Evolutionary conservation across 1,140 invertebrate species (phyloP).

Genomic region (Euglossa dilemma): DNA sequence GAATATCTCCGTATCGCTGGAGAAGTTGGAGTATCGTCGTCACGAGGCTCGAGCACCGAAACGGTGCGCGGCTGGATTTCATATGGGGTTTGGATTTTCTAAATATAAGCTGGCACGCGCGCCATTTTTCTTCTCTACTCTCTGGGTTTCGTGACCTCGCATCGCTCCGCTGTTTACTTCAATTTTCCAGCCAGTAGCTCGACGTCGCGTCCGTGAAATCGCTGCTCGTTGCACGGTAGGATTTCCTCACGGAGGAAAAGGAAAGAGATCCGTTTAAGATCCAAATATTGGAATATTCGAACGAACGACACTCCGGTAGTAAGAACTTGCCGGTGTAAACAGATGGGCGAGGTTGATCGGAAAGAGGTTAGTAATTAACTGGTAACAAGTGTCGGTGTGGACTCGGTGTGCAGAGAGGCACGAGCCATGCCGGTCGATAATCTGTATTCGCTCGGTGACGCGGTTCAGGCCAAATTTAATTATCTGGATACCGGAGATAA

Average conservation of each 20-base stretch:
- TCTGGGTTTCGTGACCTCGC: constrained; percentile 12
- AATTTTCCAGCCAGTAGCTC: background rate
- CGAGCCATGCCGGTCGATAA: constrained; percentile 63
- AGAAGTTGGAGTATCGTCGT: too few species aligned
- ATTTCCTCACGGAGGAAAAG: background rate
- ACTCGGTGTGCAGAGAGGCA: background rate
- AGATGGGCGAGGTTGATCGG: too few species aligned
- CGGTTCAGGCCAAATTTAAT: constrained; percentile 61
- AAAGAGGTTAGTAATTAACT: background rate
- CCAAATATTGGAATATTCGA: too few species aligned
- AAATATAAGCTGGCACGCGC: constrained; percentile 37
- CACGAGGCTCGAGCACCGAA: background rate
- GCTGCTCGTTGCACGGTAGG: background rate
- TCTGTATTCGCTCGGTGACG: constrained; percentile 55
- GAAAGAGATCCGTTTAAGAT: too few species aligned
- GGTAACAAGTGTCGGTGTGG: constrained; percentile 4
- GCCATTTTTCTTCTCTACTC: constrained; percentile 16
- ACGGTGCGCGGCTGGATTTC: background rate
- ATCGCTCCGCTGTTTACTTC: background rate
- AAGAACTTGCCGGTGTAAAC: background rate
- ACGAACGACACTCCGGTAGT: accelerated
- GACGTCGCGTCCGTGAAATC: background rate
- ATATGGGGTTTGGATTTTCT: constrained; percentile 33
- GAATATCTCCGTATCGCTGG: too few species aligned
- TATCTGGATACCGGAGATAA: constrained; percentile 42